Conservation (phyloP, 2,888 invertebrate genomes). For the Lithophane semibrunnea region DNA sequence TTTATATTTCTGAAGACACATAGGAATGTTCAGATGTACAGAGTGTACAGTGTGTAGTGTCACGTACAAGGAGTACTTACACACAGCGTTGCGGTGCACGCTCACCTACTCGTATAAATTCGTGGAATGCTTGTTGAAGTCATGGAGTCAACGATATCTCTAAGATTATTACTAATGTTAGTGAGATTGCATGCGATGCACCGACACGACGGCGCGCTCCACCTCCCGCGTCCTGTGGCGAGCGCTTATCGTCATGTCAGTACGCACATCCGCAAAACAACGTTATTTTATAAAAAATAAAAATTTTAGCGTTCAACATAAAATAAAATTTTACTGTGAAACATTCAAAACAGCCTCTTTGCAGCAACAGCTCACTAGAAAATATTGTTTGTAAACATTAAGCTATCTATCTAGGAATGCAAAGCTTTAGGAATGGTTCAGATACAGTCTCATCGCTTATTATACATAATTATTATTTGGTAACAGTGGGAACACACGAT, state of each 20-base stretch:
- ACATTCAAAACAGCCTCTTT: conserved; percentile 56
- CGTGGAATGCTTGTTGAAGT: conserved; percentile 86
- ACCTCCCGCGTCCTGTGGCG: not conserved
- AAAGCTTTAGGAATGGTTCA: conserved; percentile 74
- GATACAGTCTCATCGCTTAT: conserved; percentile 78
- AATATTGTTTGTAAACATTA: conserved; percentile 61
- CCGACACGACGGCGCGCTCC: not conserved
- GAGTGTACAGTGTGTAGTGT: too few species aligned
- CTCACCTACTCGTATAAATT: conserved; percentile 70
- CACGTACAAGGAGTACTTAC: conserved; percentile 3
- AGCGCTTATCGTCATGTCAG: conserved; percentile 3
- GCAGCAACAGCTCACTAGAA: conserved; percentile 40
- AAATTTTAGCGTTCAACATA: conserved; percentile 56
- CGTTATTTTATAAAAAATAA: conserved; percentile 64
- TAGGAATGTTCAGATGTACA: not conserved
- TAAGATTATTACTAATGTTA: conserved; percentile 34
- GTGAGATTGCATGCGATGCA: not conserved
- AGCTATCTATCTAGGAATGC: conserved; percentile 71
- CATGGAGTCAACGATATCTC: conserved; percentile 79
- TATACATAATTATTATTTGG: conserved; percentile 76
- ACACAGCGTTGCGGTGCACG: not conserved
- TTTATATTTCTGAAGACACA: not conserved
- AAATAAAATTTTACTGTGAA: conserved; percentile 56
- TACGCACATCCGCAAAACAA: conserved; percentile 28
- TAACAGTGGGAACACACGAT: conserved; percentile 70